These are phyloP conservation scores for Tarsius wallacei DNA, from an alignment of 2,797 vertebrate species.

Conservation along the genomic window DNA sequence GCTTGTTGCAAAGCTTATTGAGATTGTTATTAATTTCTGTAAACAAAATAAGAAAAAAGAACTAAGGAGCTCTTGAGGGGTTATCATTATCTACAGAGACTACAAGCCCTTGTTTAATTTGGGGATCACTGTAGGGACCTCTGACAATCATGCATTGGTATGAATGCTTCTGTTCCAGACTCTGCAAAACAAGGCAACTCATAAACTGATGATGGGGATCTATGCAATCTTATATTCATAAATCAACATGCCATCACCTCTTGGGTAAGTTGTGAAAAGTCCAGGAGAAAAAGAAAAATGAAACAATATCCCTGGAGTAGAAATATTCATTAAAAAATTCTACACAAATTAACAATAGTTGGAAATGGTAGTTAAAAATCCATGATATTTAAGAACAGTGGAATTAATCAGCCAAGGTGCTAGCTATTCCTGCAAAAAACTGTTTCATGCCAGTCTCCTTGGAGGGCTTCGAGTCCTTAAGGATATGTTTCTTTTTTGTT, in stretches of 20 bases:
- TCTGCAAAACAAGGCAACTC: background rate
- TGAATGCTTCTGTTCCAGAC: background rate
- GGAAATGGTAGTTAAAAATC: too few relatives aligned
- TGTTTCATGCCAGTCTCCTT: background rate
- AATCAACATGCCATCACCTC: background rate
- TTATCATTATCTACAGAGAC: background rate
- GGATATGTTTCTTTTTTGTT: background rate
- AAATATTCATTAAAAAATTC: background rate
- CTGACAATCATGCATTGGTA: fast-evolving
- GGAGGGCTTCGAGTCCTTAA: background rate
- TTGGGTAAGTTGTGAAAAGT: background rate
- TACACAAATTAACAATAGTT: background rate
- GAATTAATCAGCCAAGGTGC: background rate
- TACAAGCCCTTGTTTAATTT: background rate
- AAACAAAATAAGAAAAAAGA: background rate
- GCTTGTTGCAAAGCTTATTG: background rate
- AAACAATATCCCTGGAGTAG: background rate
- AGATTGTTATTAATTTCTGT: background rate
- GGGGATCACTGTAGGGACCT: fast-evolving
- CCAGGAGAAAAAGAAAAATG: background rate
- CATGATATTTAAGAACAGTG: background rate
- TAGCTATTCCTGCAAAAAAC: background rate
- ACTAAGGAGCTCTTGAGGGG: fast-evolving
- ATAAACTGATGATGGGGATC: background rate
- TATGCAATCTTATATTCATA: background rate